Base-by-base conservation (phyloP, 1,140 invertebrate genomes). In the Cotesia chilonis region DNA sequence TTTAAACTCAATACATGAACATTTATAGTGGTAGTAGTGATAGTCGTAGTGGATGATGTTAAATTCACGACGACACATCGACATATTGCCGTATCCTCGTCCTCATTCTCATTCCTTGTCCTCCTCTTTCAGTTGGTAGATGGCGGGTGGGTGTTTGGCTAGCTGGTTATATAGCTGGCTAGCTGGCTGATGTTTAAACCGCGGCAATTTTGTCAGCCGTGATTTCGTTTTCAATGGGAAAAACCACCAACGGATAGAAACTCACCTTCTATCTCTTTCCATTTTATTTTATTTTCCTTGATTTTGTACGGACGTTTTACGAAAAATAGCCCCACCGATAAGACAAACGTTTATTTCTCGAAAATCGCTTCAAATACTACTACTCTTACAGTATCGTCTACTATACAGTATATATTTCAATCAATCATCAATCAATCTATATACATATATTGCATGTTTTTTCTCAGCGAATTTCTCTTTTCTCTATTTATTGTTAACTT, bases 191-290 rank as follows among this genome's bases (percentile, higher is more conserved):
- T 3, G 14, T 12, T 52, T 17, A 14, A 10, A 66, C 36, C 14
- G 41, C 41, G 41, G 41, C 41, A 17, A 51, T 20, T 12, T 17
- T 70, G 68, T 70, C 68, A 70, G 68, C 57, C 51, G 68, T 70
- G 59, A 70, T 70, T 70, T 70, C 68, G 37, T 17, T 70, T 61
- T 70, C 57, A 70, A 70, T 61, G 57, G 35, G 38, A 69, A 70
- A 63, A 70, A 70, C 14, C 68, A 60, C 57, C 68, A 70, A 70
- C 5, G 2, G 6, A 41, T 6, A 41, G 41, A 10, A 41, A 67
- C 65, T 67, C 65, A 12, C 17, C 20, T 28, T 28, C 1, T 28
- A 28, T 28, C 20, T 2, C 20, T 0, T 28, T 28, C 20, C 2
- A 28, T 28, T 28, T 28, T 28, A 28, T 28, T 28, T 28, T 28